phyloP scores from a whole-genome alignment of 1,140 invertebrate species.

The Drosophila novamexicana region DNA sequence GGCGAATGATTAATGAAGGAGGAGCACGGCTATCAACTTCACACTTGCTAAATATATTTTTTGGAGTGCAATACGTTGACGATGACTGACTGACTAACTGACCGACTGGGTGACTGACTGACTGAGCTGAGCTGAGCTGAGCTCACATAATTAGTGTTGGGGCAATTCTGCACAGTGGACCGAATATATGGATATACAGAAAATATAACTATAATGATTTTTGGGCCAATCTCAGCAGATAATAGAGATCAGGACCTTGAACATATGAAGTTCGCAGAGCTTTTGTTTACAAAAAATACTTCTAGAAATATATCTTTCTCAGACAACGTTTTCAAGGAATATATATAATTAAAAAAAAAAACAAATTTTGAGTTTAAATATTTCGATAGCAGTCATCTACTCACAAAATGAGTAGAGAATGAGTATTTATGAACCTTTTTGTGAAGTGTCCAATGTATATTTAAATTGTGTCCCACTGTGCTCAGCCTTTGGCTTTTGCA shows the following conservation, averaged over 20 bases:
- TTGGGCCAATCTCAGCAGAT: too few species aligned
- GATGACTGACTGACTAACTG: constrained; percentile 56
- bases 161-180: constrained; percentile 9
- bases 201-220: too few species aligned
- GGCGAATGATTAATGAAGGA: constrained; percentile 76
- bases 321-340: too few species aligned
- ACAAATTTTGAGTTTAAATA: too few species aligned
- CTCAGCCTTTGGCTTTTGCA: constrained; percentile 22
- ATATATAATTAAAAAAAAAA: too few species aligned
- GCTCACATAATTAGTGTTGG: constrained; percentile 66
- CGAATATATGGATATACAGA: neutral
- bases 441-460: neutral
- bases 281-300: too few species aligned
- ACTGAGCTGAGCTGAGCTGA: constrained; percentile 41
- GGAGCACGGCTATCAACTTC: constrained; percentile 72
- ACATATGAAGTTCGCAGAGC: too few species aligned
- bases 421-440: neutral
- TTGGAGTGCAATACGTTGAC: constrained; percentile 70
- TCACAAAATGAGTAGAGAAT: too few species aligned
- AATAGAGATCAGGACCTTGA: too few species aligned
- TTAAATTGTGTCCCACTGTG: neutral
- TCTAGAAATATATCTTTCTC: too few species aligned
- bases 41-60: constrained; percentile 77
- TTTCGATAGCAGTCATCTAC: too few species aligned
- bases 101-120: constrained; percentile 49